A percentile compares a stretch with the other conserved stretches of the same genome.
phyloP scores from a whole-genome alignment of 2,888 invertebrate species.

The Salpingus planirostris region DNA sequence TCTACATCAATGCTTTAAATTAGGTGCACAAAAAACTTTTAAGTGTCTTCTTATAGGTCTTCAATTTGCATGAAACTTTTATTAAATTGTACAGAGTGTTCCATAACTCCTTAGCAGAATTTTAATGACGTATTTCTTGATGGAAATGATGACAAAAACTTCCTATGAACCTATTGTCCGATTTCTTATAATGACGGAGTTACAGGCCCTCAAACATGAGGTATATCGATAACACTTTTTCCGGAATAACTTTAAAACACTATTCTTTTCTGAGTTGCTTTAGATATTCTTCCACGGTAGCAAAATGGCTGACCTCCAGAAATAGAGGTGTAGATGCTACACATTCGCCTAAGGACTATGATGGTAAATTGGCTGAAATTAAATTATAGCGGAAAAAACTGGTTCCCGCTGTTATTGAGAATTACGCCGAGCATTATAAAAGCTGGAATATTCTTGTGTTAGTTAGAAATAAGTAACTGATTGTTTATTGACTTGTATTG shows the following conservation, averaged over 20 bases:
- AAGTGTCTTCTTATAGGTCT: no score
- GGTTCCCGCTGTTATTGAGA: slow-evolving; percentile 62
- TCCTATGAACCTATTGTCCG: no score
- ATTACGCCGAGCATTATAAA: slow-evolving; percentile 55
- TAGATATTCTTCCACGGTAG: slow-evolving; percentile 78
- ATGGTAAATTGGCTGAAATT: slow-evolving; percentile 62
- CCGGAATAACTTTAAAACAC: no score
- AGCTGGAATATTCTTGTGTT: slow-evolving; percentile 62
- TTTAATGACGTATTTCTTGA: no score
- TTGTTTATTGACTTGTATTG: no score
- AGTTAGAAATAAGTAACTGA: slow-evolving; percentile 41
- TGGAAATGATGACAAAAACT: no score
- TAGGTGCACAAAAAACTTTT: no score
- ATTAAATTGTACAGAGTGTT: neutral
- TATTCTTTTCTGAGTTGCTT: slow-evolving; percentile 28
- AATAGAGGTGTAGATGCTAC: slow-evolving; percentile 58
- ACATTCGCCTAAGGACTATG: slow-evolving; percentile 68
- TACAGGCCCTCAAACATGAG: no score
- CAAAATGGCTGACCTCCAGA: slow-evolving; percentile 68
- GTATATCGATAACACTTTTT: no score
- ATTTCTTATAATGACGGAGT: no score
- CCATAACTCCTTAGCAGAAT: no score
- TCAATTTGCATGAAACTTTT: slow-evolving; percentile 20
- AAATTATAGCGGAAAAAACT: slow-evolving; percentile 70
- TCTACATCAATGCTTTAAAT: no score